Conservation (phyloP, 2,888 invertebrate genomes). For the Fissipunctia ypsillon region DNA sequence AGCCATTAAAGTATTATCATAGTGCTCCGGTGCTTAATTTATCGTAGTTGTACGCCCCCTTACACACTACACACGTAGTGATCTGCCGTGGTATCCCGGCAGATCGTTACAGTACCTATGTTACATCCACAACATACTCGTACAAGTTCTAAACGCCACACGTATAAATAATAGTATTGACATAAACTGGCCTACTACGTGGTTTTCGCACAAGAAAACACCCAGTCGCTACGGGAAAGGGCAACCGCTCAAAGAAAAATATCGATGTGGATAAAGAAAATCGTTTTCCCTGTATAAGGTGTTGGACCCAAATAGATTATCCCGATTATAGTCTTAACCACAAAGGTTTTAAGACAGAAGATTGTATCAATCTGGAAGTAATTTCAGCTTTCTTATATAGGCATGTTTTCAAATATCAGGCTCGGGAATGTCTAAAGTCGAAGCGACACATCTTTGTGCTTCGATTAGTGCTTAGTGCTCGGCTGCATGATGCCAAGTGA, state of each 20-base stretch:
- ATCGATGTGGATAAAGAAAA: slow-evolving; percentile 44
- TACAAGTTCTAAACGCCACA: slow-evolving; percentile 14
- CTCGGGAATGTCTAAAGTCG: not conserved
- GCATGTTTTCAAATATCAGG: not conserved
- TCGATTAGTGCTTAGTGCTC: too few species aligned
- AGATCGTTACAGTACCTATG: too few species aligned
- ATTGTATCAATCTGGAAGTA: slow-evolving; percentile 19
- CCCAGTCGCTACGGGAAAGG: not conserved
- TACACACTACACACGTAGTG: too few species aligned
- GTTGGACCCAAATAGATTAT: slow-evolving; percentile 53
- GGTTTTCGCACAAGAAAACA: slow-evolving; percentile 25
- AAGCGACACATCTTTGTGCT: too few species aligned
- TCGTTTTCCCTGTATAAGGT: slow-evolving; percentile 32
- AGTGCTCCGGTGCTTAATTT: too few species aligned
- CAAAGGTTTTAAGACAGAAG: slow-evolving; percentile 11
- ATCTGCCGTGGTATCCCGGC: too few species aligned
- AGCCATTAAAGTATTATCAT: too few species aligned
- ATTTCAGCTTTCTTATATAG: not conserved
- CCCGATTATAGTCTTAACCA: slow-evolving; percentile 43
- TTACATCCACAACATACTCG: not conserved
- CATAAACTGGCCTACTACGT: slow-evolving; percentile 23
- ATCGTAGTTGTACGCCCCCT: too few species aligned
- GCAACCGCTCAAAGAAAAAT: slow-evolving; percentile 42
- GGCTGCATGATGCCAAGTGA: too few species aligned
- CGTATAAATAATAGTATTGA: slow-evolving; percentile 19